Conservation (phyloP, 2,797 vertebrate genomes). For the Nasua narica region DNA sequence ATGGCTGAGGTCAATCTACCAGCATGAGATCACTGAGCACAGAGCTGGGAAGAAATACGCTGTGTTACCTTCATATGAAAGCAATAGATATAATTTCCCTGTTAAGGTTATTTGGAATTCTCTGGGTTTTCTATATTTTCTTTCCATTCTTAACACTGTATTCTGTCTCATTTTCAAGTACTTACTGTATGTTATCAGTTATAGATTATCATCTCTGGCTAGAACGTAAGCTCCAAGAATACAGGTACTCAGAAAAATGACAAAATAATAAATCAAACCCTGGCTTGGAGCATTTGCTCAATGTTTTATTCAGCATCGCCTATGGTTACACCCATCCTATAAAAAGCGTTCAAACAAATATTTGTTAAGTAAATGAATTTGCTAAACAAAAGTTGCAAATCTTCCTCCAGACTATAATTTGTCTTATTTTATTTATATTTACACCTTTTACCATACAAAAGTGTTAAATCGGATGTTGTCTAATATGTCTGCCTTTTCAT, state of each 20-base stretch:
- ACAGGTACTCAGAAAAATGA: not conserved
- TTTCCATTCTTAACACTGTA: not conserved
- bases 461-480: slow-evolving; percentile 41
- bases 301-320: not conserved
- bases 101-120: not conserved
- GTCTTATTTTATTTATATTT: slow-evolving; percentile 44
- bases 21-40: not conserved
- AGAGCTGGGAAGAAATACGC: not conserved
- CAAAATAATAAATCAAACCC: slow-evolving; percentile 19
- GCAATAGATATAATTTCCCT: not conserved
- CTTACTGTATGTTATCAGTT: not conserved
- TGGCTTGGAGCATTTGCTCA: not conserved
- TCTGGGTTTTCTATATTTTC: not conserved
- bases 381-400: not conserved
- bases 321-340: not conserved
- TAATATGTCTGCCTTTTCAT: slow-evolving; percentile 58
- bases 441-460: slow-evolving; percentile 35
- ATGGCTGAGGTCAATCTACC: not conserved
- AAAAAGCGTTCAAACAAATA: slow-evolving; percentile 39
- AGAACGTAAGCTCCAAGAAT: not conserved
- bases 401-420: slow-evolving; percentile 30
- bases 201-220: not conserved
- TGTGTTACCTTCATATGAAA: not conserved
- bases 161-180: not conserved
- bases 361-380: slow-evolving; percentile 26